These are phyloP conservation scores for Mionectes macconnelli DNA, from an alignment of 2,113 vertebrate species.

Conservation along the genomic window DNA sequence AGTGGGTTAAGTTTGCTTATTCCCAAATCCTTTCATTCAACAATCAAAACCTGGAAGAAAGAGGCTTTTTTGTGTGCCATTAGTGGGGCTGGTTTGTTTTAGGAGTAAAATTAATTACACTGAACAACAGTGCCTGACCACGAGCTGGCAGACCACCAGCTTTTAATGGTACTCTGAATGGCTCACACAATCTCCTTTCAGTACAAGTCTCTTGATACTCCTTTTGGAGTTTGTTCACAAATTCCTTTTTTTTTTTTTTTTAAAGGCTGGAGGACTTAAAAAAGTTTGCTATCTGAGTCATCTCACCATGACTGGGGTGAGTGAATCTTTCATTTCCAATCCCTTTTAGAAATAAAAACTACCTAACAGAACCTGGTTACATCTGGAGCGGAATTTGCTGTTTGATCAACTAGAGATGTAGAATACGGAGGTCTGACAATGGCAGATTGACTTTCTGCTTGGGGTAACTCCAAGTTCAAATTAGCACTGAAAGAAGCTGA, in stretches of 20 bases:
- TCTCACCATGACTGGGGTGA: constrained; percentile 2
- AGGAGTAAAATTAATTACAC: constrained; percentile 41
- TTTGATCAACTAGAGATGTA: not conserved
- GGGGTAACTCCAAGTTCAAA: constrained; percentile 14
- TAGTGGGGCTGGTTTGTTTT: constrained; percentile 33
- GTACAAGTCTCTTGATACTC: not conserved
- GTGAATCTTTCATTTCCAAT: constrained; percentile 27
- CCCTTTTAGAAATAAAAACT: constrained; percentile 13
- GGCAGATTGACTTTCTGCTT: not conserved
- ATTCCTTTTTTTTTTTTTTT: not conserved
- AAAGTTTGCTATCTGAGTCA: constrained; percentile 24
- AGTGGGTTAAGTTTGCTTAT: constrained; percentile 10
- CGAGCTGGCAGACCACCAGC: constrained; percentile 23
- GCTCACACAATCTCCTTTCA: constrained; percentile 24
- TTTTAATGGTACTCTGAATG: constrained; percentile 37
- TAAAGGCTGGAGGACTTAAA: not conserved
- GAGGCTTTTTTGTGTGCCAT: constrained; percentile 2
- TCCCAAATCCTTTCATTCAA: constrained; percentile 16
- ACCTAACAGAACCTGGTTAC: not conserved
- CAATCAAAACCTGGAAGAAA: constrained; percentile 14
- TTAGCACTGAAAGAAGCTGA: not conserved
- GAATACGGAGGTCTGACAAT: not conserved
- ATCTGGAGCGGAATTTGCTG: not conserved
- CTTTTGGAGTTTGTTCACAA: constrained; percentile 23
- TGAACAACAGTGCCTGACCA: constrained; percentile 20